Conservation (phyloP, 23 tunicate genomes). For the Phallusia fumigata region DNA sequence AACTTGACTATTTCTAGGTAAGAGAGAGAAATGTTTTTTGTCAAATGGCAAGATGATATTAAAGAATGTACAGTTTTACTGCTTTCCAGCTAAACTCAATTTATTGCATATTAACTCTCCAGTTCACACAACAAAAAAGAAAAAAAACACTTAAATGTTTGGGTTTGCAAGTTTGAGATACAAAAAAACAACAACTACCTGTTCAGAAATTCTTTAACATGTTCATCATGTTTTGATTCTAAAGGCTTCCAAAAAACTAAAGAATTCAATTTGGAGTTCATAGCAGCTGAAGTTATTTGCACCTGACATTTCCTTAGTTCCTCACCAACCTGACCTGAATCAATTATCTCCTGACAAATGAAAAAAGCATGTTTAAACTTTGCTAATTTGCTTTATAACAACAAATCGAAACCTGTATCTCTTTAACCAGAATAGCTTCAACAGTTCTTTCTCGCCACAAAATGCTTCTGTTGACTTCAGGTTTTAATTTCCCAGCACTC, state of each 20-base stretch:
- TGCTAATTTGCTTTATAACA: background rate
- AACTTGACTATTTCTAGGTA: too few species aligned
- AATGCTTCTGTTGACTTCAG: background rate
- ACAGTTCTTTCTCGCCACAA: background rate
- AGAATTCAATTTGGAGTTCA: constrained; percentile 16
- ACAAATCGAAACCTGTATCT: background rate
- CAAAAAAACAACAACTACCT: background rate
- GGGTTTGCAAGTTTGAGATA: too few species aligned
- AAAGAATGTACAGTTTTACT: too few species aligned
- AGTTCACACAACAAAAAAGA: too few species aligned
- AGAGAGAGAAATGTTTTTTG: too few species aligned
- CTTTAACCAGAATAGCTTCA: background rate
- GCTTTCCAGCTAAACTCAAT: too few species aligned
- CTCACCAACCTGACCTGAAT: background rate
- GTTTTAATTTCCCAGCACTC: background rate
- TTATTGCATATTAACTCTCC: too few species aligned
- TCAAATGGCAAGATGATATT: too few species aligned
- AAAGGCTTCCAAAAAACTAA: constrained; percentile 33
- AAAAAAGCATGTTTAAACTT: background rate
- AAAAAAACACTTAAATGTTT: too few species aligned
- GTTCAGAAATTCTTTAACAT: constrained; percentile 17
- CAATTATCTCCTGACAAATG: background rate
- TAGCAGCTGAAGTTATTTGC: constrained; percentile 3
- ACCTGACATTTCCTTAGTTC: background rate
- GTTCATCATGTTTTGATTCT: constrained; percentile 11